These are phyloP conservation scores for Hycleus phaleratus DNA, from an alignment of 1,140 invertebrate genomes.

Conservation along the genomic window DNA sequence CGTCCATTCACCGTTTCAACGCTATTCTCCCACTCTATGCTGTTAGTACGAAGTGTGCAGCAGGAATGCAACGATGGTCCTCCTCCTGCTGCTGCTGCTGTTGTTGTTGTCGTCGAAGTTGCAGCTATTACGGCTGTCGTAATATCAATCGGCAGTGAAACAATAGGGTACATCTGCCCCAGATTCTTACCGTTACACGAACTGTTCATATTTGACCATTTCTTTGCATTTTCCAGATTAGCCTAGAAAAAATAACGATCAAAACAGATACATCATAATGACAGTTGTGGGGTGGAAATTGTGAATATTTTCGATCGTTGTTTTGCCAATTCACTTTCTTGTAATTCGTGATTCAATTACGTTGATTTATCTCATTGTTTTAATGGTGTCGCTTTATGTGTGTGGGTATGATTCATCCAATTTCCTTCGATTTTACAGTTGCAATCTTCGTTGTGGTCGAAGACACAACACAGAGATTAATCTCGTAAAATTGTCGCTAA, in stretches of 20 bases:
- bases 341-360: slow-evolving; percentile 25
- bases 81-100: slow-evolving; percentile 19
- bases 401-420: background rate
- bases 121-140: background rate
- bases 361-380: slow-evolving; percentile 16
- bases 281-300: slow-evolving; percentile 7
- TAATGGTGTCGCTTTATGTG: slow-evolving; percentile 5
- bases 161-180: too few relatives aligned
- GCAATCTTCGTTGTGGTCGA: slow-evolving; percentile 1
- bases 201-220: too few relatives aligned
- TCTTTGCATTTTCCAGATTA: too few relatives aligned
- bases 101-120: slow-evolving; percentile 6
- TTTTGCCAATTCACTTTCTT: slow-evolving; percentile 14
- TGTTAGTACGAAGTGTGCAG: slow-evolving; percentile 23
- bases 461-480: background rate
- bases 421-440: background rate
- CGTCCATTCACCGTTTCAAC: slow-evolving; percentile 27
- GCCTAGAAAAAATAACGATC: too few relatives aligned
- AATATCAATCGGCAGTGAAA: too few relatives aligned
- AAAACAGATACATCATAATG: too few relatives aligned
- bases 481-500: too few relatives aligned
- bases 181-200: too few relatives aligned
- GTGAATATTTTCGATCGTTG: background rate
- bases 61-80: slow-evolving; percentile 23
- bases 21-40: slow-evolving; percentile 34